A percentile compares a stretch with the other conserved stretches of the same genome.
These are phyloP conservation scores for Danio jaintianensis DNA, from an alignment of 2,797 vertebrate species.

Conservation along the genomic window DNA sequence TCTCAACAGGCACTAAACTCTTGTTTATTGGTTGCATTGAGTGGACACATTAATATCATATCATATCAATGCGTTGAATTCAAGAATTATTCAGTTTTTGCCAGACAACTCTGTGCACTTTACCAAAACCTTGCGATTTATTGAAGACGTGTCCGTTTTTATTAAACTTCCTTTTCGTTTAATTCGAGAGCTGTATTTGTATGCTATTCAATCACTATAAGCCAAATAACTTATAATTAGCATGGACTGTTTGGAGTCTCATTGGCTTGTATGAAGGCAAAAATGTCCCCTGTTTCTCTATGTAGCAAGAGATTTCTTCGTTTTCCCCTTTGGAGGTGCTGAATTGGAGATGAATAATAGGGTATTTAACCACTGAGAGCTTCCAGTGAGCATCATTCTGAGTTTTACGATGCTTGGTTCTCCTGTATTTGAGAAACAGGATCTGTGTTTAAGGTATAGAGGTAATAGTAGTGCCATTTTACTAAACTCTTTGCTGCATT, in stretches of 20 bases:
- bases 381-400: constrained; percentile 23
- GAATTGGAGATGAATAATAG: constrained; percentile 22
- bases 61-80: not conserved
- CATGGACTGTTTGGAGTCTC: constrained; percentile 18
- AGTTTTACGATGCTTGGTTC: constrained; percentile 3
- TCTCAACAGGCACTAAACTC: not conserved
- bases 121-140: constrained; percentile 22
- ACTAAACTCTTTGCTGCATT: constrained; percentile 3
- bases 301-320: constrained; percentile 47
- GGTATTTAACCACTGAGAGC: constrained; percentile 40
- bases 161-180: not conserved
- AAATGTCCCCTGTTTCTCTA: constrained; percentile 12
- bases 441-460: not conserved
- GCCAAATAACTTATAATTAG: constrained; percentile 46
- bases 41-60: not conserved
- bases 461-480: constrained; percentile 5
- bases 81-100: constrained; percentile 16
- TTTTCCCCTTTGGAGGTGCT: constrained; percentile 12
- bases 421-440: constrained; percentile 34
- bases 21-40: not conserved
- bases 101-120: constrained; percentile 47
- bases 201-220: constrained; percentile 46
- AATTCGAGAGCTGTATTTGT: constrained; percentile 27
- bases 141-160: constrained; percentile 4
- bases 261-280: constrained; percentile 14